Conservation (phyloP, 1,140 invertebrate genomes). For the Penaeus chinensis region DNA sequence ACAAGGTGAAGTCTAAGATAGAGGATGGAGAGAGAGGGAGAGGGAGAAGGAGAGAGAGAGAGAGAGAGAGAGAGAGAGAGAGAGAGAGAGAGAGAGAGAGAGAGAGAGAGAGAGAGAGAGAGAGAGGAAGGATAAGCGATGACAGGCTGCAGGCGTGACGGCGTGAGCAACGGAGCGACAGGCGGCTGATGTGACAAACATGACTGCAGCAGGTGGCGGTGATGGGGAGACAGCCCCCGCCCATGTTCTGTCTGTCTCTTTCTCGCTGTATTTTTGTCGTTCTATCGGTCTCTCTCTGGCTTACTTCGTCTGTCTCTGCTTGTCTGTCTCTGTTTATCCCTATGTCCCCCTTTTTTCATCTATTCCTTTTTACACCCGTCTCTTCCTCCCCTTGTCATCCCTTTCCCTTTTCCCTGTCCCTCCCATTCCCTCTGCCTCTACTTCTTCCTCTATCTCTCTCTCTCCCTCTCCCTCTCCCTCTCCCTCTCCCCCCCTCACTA, state of each 20-base stretch:
- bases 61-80: constrained; percentile 46
- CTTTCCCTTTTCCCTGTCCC: constrained; percentile 29
- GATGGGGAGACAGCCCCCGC: no score
- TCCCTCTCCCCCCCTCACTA: neutral
- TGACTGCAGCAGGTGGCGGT: no score
- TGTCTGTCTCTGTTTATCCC: constrained; percentile 47
- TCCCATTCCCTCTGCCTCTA: neutral
- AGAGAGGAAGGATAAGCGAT: neutral
- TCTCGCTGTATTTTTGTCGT: no score
- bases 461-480: neutral
- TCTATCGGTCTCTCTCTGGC: no score
- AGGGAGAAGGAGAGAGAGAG: neutral
- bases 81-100: no score
- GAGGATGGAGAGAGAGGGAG: constrained; percentile 12
- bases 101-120: no score
- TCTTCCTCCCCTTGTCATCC: neutral
- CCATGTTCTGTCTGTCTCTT: no score
- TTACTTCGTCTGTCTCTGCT: no score
- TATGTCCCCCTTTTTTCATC: neutral
- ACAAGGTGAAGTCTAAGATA: no score
- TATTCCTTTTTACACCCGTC: neutral
- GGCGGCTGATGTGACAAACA: no score
- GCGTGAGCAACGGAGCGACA: no score
- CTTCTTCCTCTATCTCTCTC: neutral
- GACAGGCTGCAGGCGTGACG: no score